Evolutionary conservation across 2,113 vertebrate species (phyloP).

Genomic region (Pelecanoides urinatrix): DNA sequence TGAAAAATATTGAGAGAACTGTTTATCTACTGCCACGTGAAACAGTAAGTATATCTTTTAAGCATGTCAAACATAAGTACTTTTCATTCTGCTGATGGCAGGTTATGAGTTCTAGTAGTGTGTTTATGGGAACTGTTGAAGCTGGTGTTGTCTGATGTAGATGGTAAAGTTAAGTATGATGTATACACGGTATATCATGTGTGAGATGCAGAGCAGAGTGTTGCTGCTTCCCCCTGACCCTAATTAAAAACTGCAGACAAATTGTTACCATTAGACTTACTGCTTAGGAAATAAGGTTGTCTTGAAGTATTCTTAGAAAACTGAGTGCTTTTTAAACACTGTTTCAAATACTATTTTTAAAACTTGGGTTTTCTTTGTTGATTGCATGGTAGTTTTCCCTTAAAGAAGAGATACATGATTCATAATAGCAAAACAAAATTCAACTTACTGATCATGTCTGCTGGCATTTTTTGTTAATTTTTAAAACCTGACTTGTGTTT

Average conservation of each 20-base stretch:
- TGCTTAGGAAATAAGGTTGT: not conserved
- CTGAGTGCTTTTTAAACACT: not conserved
- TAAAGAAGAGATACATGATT: not conserved
- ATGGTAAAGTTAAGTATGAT: not conserved
- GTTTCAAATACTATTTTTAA: not conserved
- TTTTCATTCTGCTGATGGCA: conserved; percentile 31
- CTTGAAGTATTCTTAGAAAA: not conserved
- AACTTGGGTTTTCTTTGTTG: not conserved
- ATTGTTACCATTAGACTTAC: not conserved
- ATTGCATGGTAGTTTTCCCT: not conserved
- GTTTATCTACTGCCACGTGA: conserved; percentile 93
- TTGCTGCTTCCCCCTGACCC: not conserved
- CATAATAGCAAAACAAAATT: not conserved
- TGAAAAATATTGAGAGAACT: conserved; percentile 93
- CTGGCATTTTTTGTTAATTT: not conserved
- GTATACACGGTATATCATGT: rapidly evolving
- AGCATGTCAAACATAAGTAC: conserved; percentile 17
- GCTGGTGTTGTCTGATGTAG: not conserved
- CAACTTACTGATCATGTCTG: not conserved
- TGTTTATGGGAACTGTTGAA: not conserved
- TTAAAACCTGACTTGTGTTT: conserved; percentile 3
- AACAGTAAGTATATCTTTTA: conserved; percentile 75
- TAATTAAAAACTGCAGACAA: not conserved
- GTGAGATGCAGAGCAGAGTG: not conserved
- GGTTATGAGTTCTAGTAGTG: not conserved